Evolutionary conservation across 37 sponge, comb jelly and placozoan genomes (phyloP).

Genomic region (Spongilla lacustris): DNA sequence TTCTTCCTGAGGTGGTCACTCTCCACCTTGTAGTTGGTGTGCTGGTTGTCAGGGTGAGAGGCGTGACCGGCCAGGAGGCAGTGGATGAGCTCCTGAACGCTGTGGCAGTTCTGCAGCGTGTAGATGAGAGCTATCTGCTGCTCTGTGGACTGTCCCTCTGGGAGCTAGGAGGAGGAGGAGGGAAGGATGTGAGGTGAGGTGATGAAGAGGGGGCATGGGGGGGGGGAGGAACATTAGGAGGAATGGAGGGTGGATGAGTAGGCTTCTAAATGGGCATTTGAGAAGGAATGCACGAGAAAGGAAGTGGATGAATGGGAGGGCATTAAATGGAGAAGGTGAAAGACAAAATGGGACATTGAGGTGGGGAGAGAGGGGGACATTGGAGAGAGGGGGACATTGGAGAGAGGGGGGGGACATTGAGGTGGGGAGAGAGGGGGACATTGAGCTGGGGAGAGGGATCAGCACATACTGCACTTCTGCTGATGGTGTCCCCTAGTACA

Average conservation of each 20-base stretch:
- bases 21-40: conserved; percentile 44
- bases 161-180: conserved; percentile 37
- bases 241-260: too few relatives aligned
- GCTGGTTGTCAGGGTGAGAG: conserved; percentile 28
- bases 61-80: conserved; percentile 61
- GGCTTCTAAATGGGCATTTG: too few relatives aligned
- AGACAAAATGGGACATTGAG: too few relatives aligned
- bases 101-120: conserved; percentile 75
- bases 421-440: neutral
- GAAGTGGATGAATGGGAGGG: neutral
- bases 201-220: too few relatives aligned
- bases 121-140: conserved; percentile 55
- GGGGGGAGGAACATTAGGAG: too few relatives aligned
- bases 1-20: conserved; percentile 40
- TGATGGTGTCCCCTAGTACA: conserved; percentile 72
- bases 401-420: neutral
- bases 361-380: too few relatives aligned
- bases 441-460: neutral
- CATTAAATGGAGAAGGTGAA: too few relatives aligned
- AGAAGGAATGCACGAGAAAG: too few relatives aligned
- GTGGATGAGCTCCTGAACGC: conserved; percentile 67
- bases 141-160: conserved; percentile 59
- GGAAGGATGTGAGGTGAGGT: neutral
- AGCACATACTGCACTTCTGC: conserved; percentile 66
- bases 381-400: neutral